Evolutionary conservation across 2,113 vertebrate species (phyloP).

Genomic region (Poeciliopsis prolifica): DNA sequence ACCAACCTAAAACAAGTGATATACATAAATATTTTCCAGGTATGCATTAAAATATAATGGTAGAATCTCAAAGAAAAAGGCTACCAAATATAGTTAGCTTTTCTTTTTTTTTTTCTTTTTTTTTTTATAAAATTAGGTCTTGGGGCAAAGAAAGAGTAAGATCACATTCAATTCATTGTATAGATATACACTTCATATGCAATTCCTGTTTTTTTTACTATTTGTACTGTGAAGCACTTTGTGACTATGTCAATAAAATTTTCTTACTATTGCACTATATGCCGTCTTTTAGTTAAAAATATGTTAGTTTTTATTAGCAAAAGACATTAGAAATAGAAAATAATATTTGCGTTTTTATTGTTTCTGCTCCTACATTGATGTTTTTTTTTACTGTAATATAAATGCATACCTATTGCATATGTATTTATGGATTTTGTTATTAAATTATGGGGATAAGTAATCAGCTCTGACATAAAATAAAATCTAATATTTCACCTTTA

Average conservation of each 20-base stretch:
- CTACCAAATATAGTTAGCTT: no score
- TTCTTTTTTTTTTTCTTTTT: no score
- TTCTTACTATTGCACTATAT: not conserved
- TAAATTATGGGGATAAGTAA: not conserved
- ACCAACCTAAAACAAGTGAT: not conserved
- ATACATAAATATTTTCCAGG: slow-evolving; percentile 4
- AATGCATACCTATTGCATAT: not conserved
- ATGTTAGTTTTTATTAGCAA: not conserved
- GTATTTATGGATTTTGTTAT: not conserved
- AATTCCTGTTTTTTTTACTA: no score
- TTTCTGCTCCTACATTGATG: not conserved
- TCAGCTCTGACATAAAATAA: not conserved
- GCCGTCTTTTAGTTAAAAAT: not conserved
- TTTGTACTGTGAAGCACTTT: no score
- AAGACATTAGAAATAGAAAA: not conserved
- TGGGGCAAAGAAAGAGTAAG: not conserved
- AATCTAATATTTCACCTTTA: not conserved
- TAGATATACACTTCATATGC: not conserved
- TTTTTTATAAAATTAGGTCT: not conserved
- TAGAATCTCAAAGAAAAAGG: not conserved
- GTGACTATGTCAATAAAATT: no score
- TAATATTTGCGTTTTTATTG: not conserved
- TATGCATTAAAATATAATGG: not conserved
- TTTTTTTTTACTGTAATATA: not conserved
- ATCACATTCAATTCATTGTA: not conserved